Base-by-base conservation (phyloP, 2,888 invertebrate species). In the Cephus spinipes region DNA sequence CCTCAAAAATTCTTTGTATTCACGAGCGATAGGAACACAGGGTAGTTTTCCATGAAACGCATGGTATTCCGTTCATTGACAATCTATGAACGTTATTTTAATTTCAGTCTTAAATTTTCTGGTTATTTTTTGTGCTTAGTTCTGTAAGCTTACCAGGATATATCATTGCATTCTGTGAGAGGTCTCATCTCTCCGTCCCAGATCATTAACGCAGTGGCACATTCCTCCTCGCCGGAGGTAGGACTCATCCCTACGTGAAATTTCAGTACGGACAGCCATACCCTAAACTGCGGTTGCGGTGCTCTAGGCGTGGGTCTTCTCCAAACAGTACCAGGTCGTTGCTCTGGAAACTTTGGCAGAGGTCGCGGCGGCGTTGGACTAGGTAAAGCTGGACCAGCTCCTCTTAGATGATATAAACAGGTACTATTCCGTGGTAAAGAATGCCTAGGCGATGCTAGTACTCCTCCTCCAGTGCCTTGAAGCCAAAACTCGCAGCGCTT, bases 401-500 rank as follows among this genome's bases (percentile, higher is more conserved):
- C 94, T 84, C 95, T 94, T 89, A 98, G 94, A 90, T 97, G 97
- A 90, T 97, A 98, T 33, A 97, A 94, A 89, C 98, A 98, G 12
- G 97, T 97, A 34, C 96, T 97, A 90, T 97, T 97, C 1, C 97
- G 96, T 0, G 97, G 96, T 82, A 98, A 92, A 4, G 97, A 96
- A 92, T 98, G 97, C 84, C 95, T 94, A 0, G 97, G 97, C 88
- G 96, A 97, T 86, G 97, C 96, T 74, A 97, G 89, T 9, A 96
- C 92, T n/a, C 97, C 97, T 76, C 95, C 95, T 1, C 95, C 95
- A 1, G 95, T 95, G 9, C 97, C 97, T 81, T 96, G 93, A 82
- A 97, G 94, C 96, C 96, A 97, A 89, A 97, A 97, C 89, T 97
- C 97, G 89, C 97, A 97, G 80, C 96, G 94, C 90, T 97, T 97